Percentiles rank a stretch among this genome's conserved stretches.
phyloP scores from a whole-genome alignment of 2,888 invertebrate genomes.

The Phrixothrix hirtus region DNA sequence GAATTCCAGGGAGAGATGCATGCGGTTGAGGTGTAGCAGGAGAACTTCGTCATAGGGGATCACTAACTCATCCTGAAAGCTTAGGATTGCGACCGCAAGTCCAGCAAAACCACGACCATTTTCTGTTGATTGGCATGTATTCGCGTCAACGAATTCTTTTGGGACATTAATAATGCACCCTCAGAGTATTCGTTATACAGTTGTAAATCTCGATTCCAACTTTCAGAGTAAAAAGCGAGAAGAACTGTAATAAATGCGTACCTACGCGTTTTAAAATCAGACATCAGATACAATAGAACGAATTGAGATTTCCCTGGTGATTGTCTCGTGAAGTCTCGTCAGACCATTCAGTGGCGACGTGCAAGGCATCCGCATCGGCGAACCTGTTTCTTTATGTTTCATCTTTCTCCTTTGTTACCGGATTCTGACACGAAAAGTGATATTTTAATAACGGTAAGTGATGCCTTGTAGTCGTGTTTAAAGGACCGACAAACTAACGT shows the following conservation, averaged over 20 bases:
- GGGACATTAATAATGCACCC: slow-evolving; percentile 55
- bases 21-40: slow-evolving; percentile 14
- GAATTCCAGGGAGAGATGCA: slow-evolving; percentile 5
- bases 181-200: slow-evolving; percentile 49
- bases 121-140: slow-evolving; percentile 54
- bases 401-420: slow-evolving; percentile 18
- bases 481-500: slow-evolving; percentile 24
- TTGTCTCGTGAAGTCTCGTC: slow-evolving; percentile 35
- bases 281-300: slow-evolving; percentile 35
- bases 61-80: slow-evolving; percentile 53
- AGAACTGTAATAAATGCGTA: slow-evolving; percentile 25
- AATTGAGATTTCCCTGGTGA: slow-evolving; percentile 38
- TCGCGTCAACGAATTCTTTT: slow-evolving; percentile 52
- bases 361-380: slow-evolving; percentile 31
- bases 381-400: slow-evolving; percentile 24
- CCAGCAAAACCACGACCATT: slow-evolving; percentile 40
- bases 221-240: slow-evolving; percentile 9
- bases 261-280: slow-evolving; percentile 30
- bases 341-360: slow-evolving; percentile 32
- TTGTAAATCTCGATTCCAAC: slow-evolving; percentile 38
- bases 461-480: slow-evolving; percentile 20
- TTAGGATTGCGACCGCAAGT: slow-evolving; percentile 39
- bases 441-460: slow-evolving; percentile 37
- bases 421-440: slow-evolving; percentile 35
- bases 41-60: slow-evolving; percentile 35